Evolutionary conservation across 2,113 vertebrate species (phyloP), one percentile per base, ranked within the genome.

Genomic region (Phaethon lepturus): DNA sequence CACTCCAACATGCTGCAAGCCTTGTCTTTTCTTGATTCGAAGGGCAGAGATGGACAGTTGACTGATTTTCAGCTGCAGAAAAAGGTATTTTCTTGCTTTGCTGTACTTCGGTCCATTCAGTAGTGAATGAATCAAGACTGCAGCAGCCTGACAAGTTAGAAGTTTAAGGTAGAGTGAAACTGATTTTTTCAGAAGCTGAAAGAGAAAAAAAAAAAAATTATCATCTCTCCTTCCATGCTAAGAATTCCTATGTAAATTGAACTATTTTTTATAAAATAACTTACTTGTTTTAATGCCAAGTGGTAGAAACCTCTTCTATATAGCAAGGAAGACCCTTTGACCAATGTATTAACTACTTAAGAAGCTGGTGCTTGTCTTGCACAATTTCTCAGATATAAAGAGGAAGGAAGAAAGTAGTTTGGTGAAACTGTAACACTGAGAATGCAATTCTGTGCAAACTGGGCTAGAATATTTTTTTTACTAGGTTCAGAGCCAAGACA

Each of bases 401-500:
- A 47, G 52, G 28, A 6, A 17, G 45, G 52, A 72, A 49, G 3
- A 69, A 74, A 82, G 8, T 10, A 56, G 4, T 74, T 52, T 88
- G 76, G 20, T 59, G 45, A 59, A 79, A 87, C 55, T 73, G 62
- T 66, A 86, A 49, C 20, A 45, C 0, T 74, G 59, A 84, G 40
- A 77, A 55, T 13, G 4, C 17, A 88, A 11, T 16, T 94, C 63
- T 55, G 12, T 38, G 53, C 7, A 75, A 86, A 72, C 28, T 28
- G 49, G 50, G 40, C 28, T 74, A 69, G 53, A 59, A 29, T 17
- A 58, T 79, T 55, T 53, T 73, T 60, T 79, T 74, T 6, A 5
- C 10, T 83, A 62, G 33, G 25, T 93, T 88, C 75, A 64, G 81
- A 94, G 91, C 87, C 76, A 95, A 94, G 49, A 31, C 58, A 72